Conservation (phyloP, 1,140 invertebrate genomes). For the Lepidotrigona ventralis region DNA sequence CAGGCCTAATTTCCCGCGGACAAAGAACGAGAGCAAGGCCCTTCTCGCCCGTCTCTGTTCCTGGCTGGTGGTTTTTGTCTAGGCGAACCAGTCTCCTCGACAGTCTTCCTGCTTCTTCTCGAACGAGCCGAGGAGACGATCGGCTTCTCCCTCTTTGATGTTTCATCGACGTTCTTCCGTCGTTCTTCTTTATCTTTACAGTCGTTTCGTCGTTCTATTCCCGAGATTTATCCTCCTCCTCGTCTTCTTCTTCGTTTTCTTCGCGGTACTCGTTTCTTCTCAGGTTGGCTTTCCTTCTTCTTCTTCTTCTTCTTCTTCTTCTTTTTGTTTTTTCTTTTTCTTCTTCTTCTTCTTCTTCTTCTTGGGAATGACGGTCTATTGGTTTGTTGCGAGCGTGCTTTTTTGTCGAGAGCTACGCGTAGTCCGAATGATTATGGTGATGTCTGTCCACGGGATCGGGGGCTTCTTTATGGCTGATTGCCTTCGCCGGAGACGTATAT, state of each 20-base stretch:
- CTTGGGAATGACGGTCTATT: not conserved
- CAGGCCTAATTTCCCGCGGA: conserved; percentile 73
- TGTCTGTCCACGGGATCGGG: conserved; percentile 20
- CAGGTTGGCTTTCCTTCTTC: not conserved
- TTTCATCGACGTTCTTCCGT: conserved; percentile 21
- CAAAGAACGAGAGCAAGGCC: conserved; percentile 55
- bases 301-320: conserved; percentile 13
- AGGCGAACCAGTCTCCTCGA: conserved; percentile 6
- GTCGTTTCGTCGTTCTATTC: not conserved
- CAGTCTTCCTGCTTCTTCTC: conserved; percentile 44
- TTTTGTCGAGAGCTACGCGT: conserved; percentile 20
- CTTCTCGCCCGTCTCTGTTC: conserved; percentile 37
- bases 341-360: conserved; percentile 26
- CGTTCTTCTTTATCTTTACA: conserved; percentile 23
- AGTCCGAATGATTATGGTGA: conserved; percentile 53
- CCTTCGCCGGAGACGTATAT: conserved; percentile 41
- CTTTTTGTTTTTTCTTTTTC: not conserved
- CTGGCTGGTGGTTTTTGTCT: conserved; percentile 39
- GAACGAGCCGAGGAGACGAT: not conserved
- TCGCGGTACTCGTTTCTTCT: not conserved
- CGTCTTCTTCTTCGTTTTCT: not conserved
- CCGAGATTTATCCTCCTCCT: not conserved
- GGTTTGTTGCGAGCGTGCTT: not conserved
- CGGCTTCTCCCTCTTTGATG: conserved; percentile 49
- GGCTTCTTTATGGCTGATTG: conserved; percentile 56